Evolutionary conservation across 2,888 invertebrate species (phyloP).

Genomic region (Odontocerum albicorne): DNA sequence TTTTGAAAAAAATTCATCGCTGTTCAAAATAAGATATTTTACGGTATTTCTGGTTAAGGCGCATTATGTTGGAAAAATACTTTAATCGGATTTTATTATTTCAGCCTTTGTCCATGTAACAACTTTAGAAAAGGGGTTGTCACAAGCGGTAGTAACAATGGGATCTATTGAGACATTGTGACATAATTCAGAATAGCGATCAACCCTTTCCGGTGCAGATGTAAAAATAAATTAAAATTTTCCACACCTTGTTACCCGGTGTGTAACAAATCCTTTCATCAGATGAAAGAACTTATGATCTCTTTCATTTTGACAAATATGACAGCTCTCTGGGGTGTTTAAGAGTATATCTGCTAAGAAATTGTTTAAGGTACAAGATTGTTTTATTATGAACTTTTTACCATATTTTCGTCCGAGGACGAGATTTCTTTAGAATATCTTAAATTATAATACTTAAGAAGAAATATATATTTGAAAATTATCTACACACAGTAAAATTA

Average conservation of each 20-base stretch:
- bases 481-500: too few relatives aligned
- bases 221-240: constrained; percentile 34
- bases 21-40: too few relatives aligned
- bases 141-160: constrained; percentile 15
- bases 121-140: constrained; percentile 12
- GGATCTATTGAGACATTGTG: constrained; percentile 25
- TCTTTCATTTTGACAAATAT: constrained; percentile 30
- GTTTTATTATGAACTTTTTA: background rate
- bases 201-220: constrained; percentile 32
- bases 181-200: constrained; percentile 6
- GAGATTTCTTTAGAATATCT: too few relatives aligned
- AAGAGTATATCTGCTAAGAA: background rate
- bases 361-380: background rate
- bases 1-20: too few relatives aligned
- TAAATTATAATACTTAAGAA: too few relatives aligned
- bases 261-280: constrained; percentile 23
- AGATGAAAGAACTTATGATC: constrained; percentile 20
- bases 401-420: too few relatives aligned
- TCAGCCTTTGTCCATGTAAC: constrained; percentile 13
- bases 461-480: too few relatives aligned
- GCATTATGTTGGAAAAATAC: constrained; percentile 9
- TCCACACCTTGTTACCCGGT: constrained; percentile 26
- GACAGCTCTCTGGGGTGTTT: constrained; percentile 27
- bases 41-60: too few relatives aligned
- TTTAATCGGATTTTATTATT: constrained; percentile 31